Percentiles rank a stretch among this genome's conserved stretches.
Conservation (phyloP, 2,888 invertebrate genomes). For the Rhagophthalmus giganteus region DNA sequence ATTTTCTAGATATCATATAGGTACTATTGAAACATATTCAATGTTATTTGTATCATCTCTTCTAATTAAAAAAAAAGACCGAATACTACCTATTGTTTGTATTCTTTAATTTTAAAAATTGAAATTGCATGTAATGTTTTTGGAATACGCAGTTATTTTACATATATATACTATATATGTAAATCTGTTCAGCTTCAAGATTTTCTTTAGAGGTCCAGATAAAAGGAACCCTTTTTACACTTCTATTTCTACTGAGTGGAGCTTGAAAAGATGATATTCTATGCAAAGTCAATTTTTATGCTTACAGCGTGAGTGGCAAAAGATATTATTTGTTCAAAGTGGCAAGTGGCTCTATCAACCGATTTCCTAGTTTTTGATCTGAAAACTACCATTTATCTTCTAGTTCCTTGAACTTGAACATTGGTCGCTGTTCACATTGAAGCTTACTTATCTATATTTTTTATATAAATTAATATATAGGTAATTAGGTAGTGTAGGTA, state of each 20-base stretch:
- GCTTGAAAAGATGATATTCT: slow-evolving; percentile 19
- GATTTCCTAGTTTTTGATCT: slow-evolving; percentile 26
- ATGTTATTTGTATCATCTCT: no score
- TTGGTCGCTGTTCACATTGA: background rate
- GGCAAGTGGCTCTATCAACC: slow-evolving; percentile 33
- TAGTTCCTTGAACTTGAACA: slow-evolving; percentile 2
- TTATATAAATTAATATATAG: no score
- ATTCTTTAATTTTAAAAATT: no score
- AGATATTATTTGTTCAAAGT: slow-evolving; percentile 35
- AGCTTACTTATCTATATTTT: no score
- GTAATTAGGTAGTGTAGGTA: background rate
- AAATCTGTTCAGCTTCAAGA: slow-evolving; percentile 15
- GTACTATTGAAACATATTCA: no score
- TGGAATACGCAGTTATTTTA: no score
- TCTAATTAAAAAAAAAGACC: no score
- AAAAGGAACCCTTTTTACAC: slow-evolving; percentile 21
- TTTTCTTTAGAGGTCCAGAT: slow-evolving; percentile 19
- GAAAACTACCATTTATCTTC: no score
- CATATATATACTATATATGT: slow-evolving; percentile 8
- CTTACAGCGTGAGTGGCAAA: slow-evolving; percentile 30
- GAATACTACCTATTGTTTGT: no score
- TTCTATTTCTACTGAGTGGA: slow-evolving; percentile 14
- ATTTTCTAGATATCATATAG: no score
- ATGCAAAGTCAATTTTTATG: slow-evolving; percentile 34
- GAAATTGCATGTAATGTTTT: no score